Base-by-base conservation (phyloP, 2,797 vertebrate species). In the Coccyzus lansbergi region DNA sequence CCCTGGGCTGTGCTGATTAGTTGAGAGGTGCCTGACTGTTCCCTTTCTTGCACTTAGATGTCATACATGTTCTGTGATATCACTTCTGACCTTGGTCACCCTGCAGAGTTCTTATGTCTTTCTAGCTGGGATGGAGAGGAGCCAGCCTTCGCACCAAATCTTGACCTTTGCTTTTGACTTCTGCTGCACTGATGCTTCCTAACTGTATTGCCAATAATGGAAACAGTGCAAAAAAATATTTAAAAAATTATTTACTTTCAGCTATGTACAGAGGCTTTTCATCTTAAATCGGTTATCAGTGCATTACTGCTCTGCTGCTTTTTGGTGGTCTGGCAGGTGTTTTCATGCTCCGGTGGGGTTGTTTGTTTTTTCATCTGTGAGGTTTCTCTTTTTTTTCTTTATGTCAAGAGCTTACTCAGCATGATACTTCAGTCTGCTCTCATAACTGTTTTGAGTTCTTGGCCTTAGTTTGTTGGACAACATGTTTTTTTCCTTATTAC, bases 201-300 rank as follows among this genome's bases (percentile, higher is more conserved):
- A 1, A 20, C 25, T 51, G 38, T 65, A 58, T 18, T 80, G 14
- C 40, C 9, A 56, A 4, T 44, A 44, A 18, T 0, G 1, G 36
- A 60, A 40, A 36, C 29, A 12, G 22, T 26, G 25, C n/a, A n/a
- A n/a, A n/a, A n/a, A n/a, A n/a, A n/a, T n/a, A n/a, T n/a, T n/a
- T n/a, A n/a, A n/a, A n/a, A n/a, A n/a, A 55, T 15, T 42, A 14
- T 64, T 68, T 51, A 7, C 38, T 29, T 53, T 29, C 24, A 12
- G 24, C 34, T 59, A 5, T 7, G 22, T 11, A 3, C 10, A 29
- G 29, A 22, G 10, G 6, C 22, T 49, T 58, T 87, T 70, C 5
- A 14, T 38, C 33, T 58, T 25, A 17, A 3, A 21, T 8, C 8
- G n/a, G 4, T n/a, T 6, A 44, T 81, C 0, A 2, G 20, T 46